These are phyloP conservation scores for Amphiprion percula DNA, from an alignment of 2,113 vertebrate genomes.

Conservation along the genomic window DNA sequence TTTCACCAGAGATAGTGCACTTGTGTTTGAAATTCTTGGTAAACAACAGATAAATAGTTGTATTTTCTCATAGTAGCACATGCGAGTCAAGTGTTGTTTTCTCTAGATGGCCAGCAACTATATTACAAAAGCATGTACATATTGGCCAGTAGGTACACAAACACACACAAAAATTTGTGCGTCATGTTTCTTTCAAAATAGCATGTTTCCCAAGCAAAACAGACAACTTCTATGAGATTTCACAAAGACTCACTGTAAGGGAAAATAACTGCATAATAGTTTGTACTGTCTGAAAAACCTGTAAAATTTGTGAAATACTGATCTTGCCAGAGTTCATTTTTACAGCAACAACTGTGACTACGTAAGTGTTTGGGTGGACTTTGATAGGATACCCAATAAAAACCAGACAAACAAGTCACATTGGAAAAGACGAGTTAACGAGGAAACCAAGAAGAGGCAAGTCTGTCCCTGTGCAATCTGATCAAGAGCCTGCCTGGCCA, in stretches of 20 bases:
- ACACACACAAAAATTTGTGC: slow-evolving; percentile 9
- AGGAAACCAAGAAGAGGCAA: slow-evolving; percentile 29
- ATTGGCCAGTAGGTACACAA: slow-evolving; percentile 11
- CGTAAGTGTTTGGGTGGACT: neutral
- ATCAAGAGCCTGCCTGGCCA: slow-evolving; percentile 50
- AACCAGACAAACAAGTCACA: slow-evolving; percentile 41
- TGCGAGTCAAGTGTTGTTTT: slow-evolving; percentile 36
- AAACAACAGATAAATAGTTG: slow-evolving; percentile 18
- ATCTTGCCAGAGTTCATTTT: neutral
- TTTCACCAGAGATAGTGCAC: neutral
- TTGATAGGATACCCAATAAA: slow-evolving; percentile 25
- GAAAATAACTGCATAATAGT: neutral
- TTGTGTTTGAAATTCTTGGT: slow-evolving; percentile 13
- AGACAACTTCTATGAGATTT: slow-evolving; percentile 9
- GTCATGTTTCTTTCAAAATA: slow-evolving; percentile 44
- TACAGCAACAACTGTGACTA: neutral
- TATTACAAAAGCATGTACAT: slow-evolving; percentile 35
- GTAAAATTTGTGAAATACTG: neutral
- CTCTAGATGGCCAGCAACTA: slow-evolving; percentile 27
- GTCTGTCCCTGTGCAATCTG: slow-evolving; percentile 17
- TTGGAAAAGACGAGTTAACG: slow-evolving; percentile 28
- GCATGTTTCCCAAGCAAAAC: slow-evolving; percentile 29
- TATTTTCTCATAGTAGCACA: slow-evolving; percentile 19
- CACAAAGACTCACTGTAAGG: slow-evolving; percentile 7
- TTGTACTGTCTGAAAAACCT: neutral